A percentile compares a stretch with the other conserved stretches of the same genome.
phyloP scores from a whole-genome alignment of 2,113 vertebrate genomes.

The Prinia subflava region DNA sequence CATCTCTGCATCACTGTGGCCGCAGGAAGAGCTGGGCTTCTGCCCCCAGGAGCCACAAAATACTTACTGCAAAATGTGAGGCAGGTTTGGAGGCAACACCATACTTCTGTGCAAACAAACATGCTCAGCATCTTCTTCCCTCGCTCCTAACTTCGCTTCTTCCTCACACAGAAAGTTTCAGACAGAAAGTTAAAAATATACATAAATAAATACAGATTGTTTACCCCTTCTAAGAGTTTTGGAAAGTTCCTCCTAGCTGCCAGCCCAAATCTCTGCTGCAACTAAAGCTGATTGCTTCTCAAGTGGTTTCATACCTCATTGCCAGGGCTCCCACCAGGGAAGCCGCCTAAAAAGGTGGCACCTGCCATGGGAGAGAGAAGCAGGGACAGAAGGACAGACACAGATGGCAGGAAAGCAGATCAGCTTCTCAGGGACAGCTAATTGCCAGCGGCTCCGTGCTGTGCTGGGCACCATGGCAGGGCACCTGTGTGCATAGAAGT shows the following conservation, averaged over 20 bases:
- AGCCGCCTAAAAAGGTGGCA: not conserved
- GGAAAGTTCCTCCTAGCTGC: not conserved
- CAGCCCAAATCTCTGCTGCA: not conserved
- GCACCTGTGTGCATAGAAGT: not conserved
- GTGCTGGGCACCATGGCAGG: not conserved
- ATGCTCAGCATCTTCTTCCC: not conserved
- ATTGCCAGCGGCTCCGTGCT: fast-evolving
- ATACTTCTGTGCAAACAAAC: not conserved
- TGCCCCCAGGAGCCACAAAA: not conserved
- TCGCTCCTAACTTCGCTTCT: not conserved
- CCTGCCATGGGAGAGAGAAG: not conserved
- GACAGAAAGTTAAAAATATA: not conserved
- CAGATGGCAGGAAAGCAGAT: constrained; percentile 2
- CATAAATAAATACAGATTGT: not conserved
- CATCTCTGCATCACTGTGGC: not conserved
- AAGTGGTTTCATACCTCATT: constrained; percentile 3
- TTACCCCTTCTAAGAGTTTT: not conserved
- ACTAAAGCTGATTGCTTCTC: not conserved
- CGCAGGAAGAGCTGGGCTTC: fast-evolving
- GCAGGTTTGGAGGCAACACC: not conserved
- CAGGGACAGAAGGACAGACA: not conserved
- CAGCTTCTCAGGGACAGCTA: not conserved
- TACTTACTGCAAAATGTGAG: fast-evolving
- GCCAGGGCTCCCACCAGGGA: not conserved
- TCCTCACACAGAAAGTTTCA: not conserved